These are phyloP conservation scores for Acridotheres tristis DNA, from an alignment of 2,797 vertebrate genomes.

Conservation along the genomic window DNA sequence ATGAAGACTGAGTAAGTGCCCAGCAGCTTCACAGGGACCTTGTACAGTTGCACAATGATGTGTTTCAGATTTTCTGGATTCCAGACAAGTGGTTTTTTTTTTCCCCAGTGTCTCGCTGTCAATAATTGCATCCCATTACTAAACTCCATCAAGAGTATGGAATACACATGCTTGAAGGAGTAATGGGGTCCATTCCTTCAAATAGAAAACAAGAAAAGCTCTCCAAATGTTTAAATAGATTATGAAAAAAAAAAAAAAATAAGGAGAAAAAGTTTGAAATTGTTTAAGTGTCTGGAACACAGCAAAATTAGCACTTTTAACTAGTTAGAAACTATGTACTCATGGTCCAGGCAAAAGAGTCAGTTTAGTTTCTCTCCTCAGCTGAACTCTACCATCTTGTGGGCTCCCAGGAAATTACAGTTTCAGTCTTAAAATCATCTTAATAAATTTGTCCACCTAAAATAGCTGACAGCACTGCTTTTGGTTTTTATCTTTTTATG, in stretches of 20 bases:
- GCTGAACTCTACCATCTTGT: constrained; percentile 62
- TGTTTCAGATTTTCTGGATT: neutral
- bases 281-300: neutral
- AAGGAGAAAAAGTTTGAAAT: neutral
- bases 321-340: neutral
- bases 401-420: constrained; percentile 42
- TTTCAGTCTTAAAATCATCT: neutral
- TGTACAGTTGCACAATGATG: neutral
- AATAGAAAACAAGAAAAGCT: neutral
- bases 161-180: neutral
- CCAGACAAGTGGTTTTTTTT: neutral
- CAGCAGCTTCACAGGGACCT: neutral
- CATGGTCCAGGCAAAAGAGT: neutral
- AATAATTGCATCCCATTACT: neutral
- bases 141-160: neutral
- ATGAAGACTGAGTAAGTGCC: neutral
- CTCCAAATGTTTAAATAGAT: neutral
- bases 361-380: neutral
- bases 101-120: neutral
- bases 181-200: neutral
- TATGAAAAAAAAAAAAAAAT: neutral
- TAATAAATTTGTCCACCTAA: neutral
- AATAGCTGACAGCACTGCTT: neutral
- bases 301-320: neutral
- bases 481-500: neutral